Base-by-base conservation (phyloP, 2,113 vertebrate genomes). In the Pipra filicauda region DNA sequence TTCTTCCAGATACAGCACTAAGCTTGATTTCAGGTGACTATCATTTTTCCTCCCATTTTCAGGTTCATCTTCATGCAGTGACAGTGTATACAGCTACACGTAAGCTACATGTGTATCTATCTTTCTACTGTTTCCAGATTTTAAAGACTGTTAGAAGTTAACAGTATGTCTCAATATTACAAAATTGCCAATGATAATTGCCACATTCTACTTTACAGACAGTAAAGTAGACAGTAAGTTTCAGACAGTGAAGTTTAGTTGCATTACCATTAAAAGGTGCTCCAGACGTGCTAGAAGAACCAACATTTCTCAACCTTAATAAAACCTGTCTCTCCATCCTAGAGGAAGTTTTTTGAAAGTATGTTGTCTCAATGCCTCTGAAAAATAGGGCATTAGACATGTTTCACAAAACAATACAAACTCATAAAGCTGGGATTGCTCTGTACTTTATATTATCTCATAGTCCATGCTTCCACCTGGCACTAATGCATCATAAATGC, bases 371-470 rank as follows among this genome's bases (percentile, higher is more conserved):
- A 43, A 55, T 89, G 46, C 30, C n/a, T 95, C 58, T 74, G 90
- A 85, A 88, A 92, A 55, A 89, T 35, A 91, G 58, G 61, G 39
- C 61, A 85, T 84, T 93, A 87, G 64, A 54, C 43, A 43, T 21
- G 22, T 88, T 95, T 85, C 64, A 84, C 33, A 91, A 95, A 97
- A 91, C 55, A 92, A 89, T 84, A 94, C 18, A 77, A 90, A 79
- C 79, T 39, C 58, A 62, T 77, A 94, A 94, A 94, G 84, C 86
- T 75, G 52, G 23, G 41, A 81, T 74, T 95, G 67, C 72, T 77
- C 92, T 80, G 37, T 96, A 88, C 85, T 94, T 97, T 96, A 92
- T 77, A 85, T 90, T 97, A 84, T 95, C 37, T 90, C 88, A 76
- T 64, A 92, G 78, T 67, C 94, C 46, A 85, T 26, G 41, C 62